Percentiles rank a stretch among this genome's conserved stretches.
phyloP scores from a whole-genome alignment of 2,797 vertebrate species.

The Lemur catta region DNA sequence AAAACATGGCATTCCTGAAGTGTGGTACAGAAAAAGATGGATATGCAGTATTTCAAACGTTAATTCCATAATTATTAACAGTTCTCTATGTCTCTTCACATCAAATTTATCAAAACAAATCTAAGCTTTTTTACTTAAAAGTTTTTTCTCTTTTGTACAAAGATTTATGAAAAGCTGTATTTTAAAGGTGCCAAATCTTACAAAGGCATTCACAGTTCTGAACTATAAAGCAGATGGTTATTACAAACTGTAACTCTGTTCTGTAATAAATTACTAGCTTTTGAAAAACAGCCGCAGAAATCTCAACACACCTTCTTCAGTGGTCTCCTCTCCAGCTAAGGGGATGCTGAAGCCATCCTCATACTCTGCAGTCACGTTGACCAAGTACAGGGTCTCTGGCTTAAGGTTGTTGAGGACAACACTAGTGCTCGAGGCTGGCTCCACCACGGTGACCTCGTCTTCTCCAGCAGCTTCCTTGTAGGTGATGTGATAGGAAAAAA shows the following conservation, averaged over 20 bases:
- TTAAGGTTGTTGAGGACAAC: conserved; percentile 89
- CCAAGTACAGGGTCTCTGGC: conserved; percentile 92
- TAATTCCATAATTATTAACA: not conserved
- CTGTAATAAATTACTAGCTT: not conserved
- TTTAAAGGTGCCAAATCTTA: not conserved
- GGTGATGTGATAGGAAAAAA: conserved; percentile 89
- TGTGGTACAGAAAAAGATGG: not conserved
- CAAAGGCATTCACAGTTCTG: not conserved
- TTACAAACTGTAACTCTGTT: not conserved
- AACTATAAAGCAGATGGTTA: conserved; percentile 14
- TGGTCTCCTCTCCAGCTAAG: conserved; percentile 90
- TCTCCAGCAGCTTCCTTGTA: conserved; percentile 87
- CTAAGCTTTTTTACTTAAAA: not conserved
- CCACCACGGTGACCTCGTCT: conserved; percentile 88
- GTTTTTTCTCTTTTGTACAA: not conserved
- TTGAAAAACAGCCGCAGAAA: not conserved
- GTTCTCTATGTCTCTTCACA: not conserved
- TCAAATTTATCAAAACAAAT: conserved; percentile 35
- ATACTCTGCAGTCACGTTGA: conserved; percentile 92
- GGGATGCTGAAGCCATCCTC: conserved; percentile 91
- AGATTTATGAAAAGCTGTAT: not conserved
- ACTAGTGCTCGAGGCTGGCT: conserved; percentile 88
- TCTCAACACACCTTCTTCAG: conserved; percentile 88
- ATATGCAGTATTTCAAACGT: not conserved
- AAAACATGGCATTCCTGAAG: not conserved